Conservation (phyloP, 2,888 invertebrate species). For the Colletes collaris region DNA sequence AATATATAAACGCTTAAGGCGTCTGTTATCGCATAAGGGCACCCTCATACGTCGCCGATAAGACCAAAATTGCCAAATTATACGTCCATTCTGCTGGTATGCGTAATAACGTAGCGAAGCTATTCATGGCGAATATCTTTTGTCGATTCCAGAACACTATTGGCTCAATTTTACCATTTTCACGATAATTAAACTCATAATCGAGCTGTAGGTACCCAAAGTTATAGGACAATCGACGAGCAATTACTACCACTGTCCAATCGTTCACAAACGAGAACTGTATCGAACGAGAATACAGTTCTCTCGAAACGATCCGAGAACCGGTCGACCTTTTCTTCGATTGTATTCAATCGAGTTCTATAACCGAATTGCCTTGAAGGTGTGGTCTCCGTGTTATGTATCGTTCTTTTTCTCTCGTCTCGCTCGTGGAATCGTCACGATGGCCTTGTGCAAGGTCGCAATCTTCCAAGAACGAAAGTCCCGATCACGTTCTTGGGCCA, state of each 20-base stretch:
- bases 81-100: neutral
- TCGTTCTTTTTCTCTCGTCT: constrained; percentile 41
- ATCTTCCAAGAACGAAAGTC: constrained; percentile 42
- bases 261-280: neutral
- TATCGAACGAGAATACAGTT: neutral
- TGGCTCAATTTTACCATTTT: too few species aligned
- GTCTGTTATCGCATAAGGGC: constrained; percentile 57
- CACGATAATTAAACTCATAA: neutral
- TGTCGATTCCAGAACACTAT: too few species aligned
- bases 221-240: too few species aligned
- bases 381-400: constrained; percentile 31
- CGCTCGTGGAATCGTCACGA: constrained; percentile 5
- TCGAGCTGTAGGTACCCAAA: neutral
- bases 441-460: constrained; percentile 49
- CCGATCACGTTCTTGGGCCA: neutral
- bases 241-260: too few species aligned
- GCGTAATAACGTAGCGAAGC: neutral
- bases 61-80: constrained; percentile 45
- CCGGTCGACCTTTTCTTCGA: constrained; percentile 70
- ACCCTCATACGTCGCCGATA: constrained; percentile 58
- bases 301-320: constrained; percentile 52
- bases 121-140: neutral
- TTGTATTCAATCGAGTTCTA: constrained; percentile 49
- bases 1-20: constrained; percentile 37
- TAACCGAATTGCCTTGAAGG: constrained; percentile 73